These are phyloP conservation scores for Tyto alba DNA, from an alignment of 2,113 vertebrate species.

Conservation along the genomic window DNA sequence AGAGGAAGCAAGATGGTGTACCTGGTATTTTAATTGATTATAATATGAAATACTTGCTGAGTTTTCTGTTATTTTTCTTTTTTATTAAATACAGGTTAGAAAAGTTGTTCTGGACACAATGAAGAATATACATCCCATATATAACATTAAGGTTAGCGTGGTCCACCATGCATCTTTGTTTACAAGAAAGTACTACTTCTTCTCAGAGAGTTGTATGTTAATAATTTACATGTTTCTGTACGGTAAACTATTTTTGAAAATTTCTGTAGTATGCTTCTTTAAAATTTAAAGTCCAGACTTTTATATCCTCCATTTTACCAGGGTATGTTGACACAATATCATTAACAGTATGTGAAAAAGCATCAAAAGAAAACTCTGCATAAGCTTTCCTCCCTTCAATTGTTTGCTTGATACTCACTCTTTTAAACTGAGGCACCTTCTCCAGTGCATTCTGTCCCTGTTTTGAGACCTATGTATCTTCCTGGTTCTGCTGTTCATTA, in stretches of 20 bases:
- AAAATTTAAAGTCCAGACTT: background rate
- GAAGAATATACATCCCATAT: conserved; percentile 99
- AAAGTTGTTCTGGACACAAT: conserved; percentile 97
- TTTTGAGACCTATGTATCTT: background rate
- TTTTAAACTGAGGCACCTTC: background rate
- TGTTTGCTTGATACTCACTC: background rate
- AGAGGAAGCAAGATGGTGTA: background rate
- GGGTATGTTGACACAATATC: background rate
- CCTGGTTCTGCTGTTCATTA: background rate
- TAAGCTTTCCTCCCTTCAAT: background rate
- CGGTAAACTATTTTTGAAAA: background rate
- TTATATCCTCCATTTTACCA: background rate
- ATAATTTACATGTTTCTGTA: background rate
- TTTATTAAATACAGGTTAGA: conserved; percentile 79
- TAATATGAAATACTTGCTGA: background rate
- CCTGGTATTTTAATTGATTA: background rate
- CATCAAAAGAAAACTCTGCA: background rate
- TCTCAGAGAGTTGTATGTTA: background rate
- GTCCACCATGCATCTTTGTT: background rate
- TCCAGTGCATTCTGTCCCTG: background rate
- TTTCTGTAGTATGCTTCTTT: background rate
- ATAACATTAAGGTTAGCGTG: conserved; percentile 92
- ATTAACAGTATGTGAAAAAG: background rate
- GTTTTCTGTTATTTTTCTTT: background rate
- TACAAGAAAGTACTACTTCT: background rate